Percentiles rank a stretch among this genome's conserved stretches.
These are phyloP conservation scores for Menura novaehollandiae DNA, from an alignment of 2,113 vertebrate genomes.

Conservation along the genomic window DNA sequence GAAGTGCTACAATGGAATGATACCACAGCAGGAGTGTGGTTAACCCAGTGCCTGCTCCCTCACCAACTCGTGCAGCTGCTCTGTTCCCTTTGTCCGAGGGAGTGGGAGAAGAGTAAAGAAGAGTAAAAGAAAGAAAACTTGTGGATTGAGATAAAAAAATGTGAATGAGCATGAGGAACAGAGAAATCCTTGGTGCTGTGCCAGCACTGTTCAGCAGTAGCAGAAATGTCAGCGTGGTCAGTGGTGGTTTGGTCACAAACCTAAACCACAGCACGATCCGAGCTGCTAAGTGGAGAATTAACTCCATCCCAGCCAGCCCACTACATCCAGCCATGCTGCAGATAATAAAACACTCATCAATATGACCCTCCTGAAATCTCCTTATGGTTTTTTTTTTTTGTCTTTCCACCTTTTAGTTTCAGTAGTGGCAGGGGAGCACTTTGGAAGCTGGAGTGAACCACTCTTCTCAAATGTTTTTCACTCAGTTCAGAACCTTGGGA, in stretches of 20 bases:
- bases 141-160: neutral
- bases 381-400: neutral
- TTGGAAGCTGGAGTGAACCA: neutral
- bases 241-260: neutral
- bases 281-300: neutral
- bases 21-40: neutral
- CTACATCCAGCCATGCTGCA: neutral
- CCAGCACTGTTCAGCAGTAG: neutral
- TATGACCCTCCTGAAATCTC: neutral
- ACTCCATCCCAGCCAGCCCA: neutral
- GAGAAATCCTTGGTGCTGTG: neutral
- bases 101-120: neutral
- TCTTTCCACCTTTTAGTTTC: slow-evolving; percentile 2
- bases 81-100: accelerated
- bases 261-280: neutral
- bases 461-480: neutral
- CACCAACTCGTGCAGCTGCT: accelerated
- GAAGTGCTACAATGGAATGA: neutral
- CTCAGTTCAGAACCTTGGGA: neutral
- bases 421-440: neutral
- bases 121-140: neutral
- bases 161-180: neutral
- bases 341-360: neutral
- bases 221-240: neutral
- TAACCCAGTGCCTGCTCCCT: neutral